phyloP scores from a whole-genome alignment of 2,888 invertebrate species.

The Campoletis raptor region DNA sequence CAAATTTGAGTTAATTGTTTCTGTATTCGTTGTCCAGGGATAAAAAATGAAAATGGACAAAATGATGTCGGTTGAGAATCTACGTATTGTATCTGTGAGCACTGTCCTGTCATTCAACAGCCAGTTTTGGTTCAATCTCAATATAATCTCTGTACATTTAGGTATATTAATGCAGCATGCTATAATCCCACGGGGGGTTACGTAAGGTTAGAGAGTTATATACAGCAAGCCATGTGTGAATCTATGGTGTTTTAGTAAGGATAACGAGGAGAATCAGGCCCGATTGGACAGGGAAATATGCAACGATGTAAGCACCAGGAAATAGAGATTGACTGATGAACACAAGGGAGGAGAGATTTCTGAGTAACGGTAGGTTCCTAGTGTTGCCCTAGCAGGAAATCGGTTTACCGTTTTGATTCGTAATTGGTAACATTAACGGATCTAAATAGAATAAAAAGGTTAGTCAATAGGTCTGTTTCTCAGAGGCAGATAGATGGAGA shows the following conservation, averaged over 20 bases:
- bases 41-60: background rate
- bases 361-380: slow-evolving; percentile 13
- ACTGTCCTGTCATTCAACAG: slow-evolving; percentile 10
- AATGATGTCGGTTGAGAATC: background rate
- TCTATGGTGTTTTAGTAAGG: slow-evolving; percentile 7
- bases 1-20: background rate
- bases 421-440: background rate
- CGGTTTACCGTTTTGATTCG: background rate
- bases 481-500: background rate
- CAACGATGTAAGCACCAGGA: slow-evolving; percentile 29
- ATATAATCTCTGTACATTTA: slow-evolving; percentile 16
- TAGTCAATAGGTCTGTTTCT: slow-evolving; percentile 15
- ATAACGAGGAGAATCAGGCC: background rate
- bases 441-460: background rate
- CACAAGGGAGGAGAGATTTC: background rate
- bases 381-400: background rate
- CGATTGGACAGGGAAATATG: slow-evolving; percentile 5
- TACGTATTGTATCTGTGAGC: background rate
- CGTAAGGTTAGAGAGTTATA: slow-evolving; percentile 7
- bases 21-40: background rate
- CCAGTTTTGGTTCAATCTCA: slow-evolving; percentile 20
- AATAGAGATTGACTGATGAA: slow-evolving; percentile 38
- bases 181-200: background rate
- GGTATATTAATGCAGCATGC: background rate
- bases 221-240: background rate